Evolutionary conservation across 2,797 vertebrate species (phyloP), one percentile per base, ranked within the genome.

Genomic region (Trachops cirrhosus): DNA sequence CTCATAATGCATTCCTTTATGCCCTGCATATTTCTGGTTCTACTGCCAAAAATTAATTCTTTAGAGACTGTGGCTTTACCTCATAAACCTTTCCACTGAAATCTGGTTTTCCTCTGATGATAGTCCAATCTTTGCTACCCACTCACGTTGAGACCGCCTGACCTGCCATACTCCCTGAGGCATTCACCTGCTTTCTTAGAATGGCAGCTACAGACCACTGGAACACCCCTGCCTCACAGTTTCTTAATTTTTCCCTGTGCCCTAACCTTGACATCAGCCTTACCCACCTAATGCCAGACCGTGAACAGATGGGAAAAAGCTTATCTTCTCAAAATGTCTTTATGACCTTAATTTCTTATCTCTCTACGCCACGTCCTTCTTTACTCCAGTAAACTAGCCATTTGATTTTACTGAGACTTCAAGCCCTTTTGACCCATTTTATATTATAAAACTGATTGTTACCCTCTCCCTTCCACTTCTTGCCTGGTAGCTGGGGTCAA

Each of bases 401-500:
- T 96, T 75, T 80, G 44, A 87, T 95, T 90, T 85, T 93, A 73
- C 14, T 44, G 67, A 68, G 37, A 50, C 44, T 32, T 74, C 26
- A 90, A 90, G 50, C 41, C 34, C 77, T 68, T 95, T 39, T 71
- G 34, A 75, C 6, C 6, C n/a, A 44, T 41, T 93, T 92, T 89
- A 68, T 54, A 22, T 78, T 78, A 52, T 3, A 78, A 80, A 75
- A 75, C 32, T 64, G 68, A 93, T 26, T 85, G 34, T 11, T 85
- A 2, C 15, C 29, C 14, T 90, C 39, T 24, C 52, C 32, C 11
- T 92, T 88, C 26, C 4, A 37, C 50, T 89, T 96, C 46, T 77
- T 85, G 37, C 52, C 29, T 78, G 46, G 46, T 68, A 73, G 54
- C n/a, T 41, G 78, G 37, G 22, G 22, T 84, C 39, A 86, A 59